Conservation (phyloP, 2,113 vertebrate species). For the Coptodon rendalli region DNA sequence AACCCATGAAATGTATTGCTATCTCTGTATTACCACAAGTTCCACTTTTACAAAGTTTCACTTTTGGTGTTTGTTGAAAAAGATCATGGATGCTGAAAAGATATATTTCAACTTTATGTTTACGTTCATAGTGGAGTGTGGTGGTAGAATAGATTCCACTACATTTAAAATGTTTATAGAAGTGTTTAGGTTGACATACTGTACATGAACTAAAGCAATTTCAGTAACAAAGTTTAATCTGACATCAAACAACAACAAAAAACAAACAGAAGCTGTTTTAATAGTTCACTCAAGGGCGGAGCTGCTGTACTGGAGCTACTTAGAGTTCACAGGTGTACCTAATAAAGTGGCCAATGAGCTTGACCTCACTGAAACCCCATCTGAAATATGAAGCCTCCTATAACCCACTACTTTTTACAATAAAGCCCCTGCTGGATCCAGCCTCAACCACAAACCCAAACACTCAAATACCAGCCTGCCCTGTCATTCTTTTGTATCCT, state of each 20-base stretch:
- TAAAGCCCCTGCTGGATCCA: constrained; percentile 25
- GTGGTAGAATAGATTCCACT: not conserved
- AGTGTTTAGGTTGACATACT: not conserved
- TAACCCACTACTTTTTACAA: constrained; percentile 33
- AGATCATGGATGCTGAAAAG: not conserved
- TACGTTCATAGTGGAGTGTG: not conserved
- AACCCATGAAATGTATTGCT: not conserved
- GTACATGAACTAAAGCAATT: not conserved
- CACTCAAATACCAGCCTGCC: constrained; percentile 4
- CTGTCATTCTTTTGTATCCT: constrained; percentile 21
- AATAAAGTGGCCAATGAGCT: not conserved
- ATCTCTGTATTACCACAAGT: not conserved
- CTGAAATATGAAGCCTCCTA: constrained; percentile 34
- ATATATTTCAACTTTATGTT: not conserved
- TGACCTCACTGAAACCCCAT: constrained; percentile 40
- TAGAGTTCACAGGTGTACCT: not conserved
- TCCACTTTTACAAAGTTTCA: not conserved
- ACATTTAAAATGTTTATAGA: not conserved
- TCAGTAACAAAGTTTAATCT: not conserved
- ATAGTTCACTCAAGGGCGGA: not conserved
- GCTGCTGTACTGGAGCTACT: not conserved
- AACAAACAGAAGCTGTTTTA: not conserved
- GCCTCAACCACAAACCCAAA: constrained; percentile 51
- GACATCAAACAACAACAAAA: not conserved
- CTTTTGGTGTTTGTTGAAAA: not conserved